Evolutionary conservation across 2,888 invertebrate species (phyloP), one percentile per base, ranked within the genome.

Genomic region (Dynastes tityus): DNA sequence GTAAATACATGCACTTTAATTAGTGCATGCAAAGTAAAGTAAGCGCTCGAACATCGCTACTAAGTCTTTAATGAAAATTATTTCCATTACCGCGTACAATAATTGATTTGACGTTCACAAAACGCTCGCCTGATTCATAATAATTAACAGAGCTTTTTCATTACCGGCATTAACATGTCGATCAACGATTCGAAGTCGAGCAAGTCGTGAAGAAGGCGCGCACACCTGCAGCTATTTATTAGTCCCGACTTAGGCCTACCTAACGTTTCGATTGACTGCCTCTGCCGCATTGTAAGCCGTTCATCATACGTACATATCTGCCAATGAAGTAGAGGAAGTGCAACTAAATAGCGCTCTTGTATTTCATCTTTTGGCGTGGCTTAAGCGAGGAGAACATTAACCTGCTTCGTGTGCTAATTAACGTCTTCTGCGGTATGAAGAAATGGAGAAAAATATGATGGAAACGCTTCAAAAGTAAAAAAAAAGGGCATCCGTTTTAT

Each of bases 251-350:
- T 51, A 51, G 29, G 68, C 40, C 58, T 55, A 55, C 40, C 73
- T 74, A 74, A 61, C 61, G 73, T 74, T 29, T 74, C 73, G 73
- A 74, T 49, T 61, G 73, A 74, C 73, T 74, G 73, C 32, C 61
- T 61, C 61, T 29, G 61, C 45, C 45, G 73, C 61, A 40, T 63
- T 74, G 45, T 61, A 27, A 45, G 61, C 49, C 73, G 73, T 74
- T 45, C 73, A 74, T 74, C 73, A 74, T 74, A 51, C 63, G 1
- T 63, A 29, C 27, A 11, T 61, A 27, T n/a, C 63, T 58, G 55
- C 55, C 55, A 58, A 22, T 45, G 16, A 22, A 40, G 37, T 13
- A 71, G 71, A 58, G 58, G 71, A 71, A 55, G 55, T 55, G 58
- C 55, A 71, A 58, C 55, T 71, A 71, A 71, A 53, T 22, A 53